Percentiles rank a stretch among this genome's conserved stretches.
These are phyloP conservation scores for Pseudomyrmex dendroicus DNA, from an alignment of 1,140 invertebrate species.

Conservation along the genomic window DNA sequence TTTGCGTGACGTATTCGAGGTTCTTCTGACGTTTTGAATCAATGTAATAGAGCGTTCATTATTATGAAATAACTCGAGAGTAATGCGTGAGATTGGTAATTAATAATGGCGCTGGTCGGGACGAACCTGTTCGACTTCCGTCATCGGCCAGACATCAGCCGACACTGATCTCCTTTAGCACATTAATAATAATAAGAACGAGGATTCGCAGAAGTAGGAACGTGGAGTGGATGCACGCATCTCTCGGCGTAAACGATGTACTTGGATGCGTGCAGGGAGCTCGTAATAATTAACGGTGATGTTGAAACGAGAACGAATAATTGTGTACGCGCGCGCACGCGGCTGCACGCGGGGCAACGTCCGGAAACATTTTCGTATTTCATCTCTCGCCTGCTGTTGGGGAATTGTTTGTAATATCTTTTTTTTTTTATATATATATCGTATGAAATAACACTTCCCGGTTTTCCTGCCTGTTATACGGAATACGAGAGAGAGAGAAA, in stretches of 20 bases:
- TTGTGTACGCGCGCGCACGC: slow-evolving; percentile 1
- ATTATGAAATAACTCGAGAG: neutral
- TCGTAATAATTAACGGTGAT: slow-evolving; percentile 54
- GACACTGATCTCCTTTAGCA: neutral
- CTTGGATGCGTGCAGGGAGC: neutral
- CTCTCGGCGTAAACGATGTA: slow-evolving; percentile 9
- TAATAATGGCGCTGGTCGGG: slow-evolving; percentile 25
- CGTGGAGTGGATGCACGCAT: neutral
- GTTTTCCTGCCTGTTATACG: too few relatives aligned
- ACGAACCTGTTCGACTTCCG: slow-evolving; percentile 58
- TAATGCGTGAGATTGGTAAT: slow-evolving; percentile 6
- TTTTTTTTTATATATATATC: too few relatives aligned
- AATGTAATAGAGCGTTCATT: neutral
- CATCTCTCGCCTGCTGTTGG: too few relatives aligned
- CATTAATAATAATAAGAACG: slow-evolving; percentile 60
- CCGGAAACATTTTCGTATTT: slow-evolving; percentile 32
- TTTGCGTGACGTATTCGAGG: too few relatives aligned
- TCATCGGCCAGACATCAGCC: neutral
- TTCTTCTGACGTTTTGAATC: too few relatives aligned
- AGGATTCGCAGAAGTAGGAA: slow-evolving; percentile 12
- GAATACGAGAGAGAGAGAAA: too few relatives aligned
- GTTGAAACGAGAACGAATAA: slow-evolving; percentile 49
- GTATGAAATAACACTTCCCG: too few relatives aligned
- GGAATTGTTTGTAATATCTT: too few relatives aligned
- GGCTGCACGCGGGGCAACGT: slow-evolving; percentile 1